Percentiles rank a stretch among this genome's conserved stretches.
phyloP scores from a whole-genome alignment of 1,140 invertebrate species.

The Pinna nobilis region DNA sequence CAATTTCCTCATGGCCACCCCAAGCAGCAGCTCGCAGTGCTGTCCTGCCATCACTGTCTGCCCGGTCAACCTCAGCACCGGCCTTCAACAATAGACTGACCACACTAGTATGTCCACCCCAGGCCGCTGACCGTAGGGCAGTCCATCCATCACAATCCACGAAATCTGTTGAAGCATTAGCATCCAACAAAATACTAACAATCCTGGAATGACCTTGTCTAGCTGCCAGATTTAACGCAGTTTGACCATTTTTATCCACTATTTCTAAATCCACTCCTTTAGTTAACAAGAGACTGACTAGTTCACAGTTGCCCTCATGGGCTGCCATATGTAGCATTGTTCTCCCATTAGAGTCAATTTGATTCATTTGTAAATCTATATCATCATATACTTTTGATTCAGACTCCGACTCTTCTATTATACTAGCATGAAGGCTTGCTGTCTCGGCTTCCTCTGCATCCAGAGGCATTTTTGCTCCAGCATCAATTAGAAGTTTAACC shows the following conservation, averaged over 20 bases:
- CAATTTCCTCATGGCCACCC: conserved; percentile 94
- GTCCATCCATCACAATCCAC: conserved; percentile 76
- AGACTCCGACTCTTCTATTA: conserved; percentile 47
- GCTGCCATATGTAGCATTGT: conserved; percentile 84
- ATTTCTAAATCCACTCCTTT: conserved; percentile 89
- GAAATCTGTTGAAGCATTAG: conserved; percentile 70
- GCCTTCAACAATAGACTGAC: conserved; percentile 84
- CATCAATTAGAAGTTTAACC: conserved; percentile 69
- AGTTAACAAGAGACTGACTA: conserved; percentile 84
- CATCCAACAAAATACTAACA: conserved; percentile 67
- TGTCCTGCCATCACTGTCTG: conserved; percentile 88
- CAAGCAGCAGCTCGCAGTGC: conserved; percentile 93
- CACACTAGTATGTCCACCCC: conserved; percentile 89
- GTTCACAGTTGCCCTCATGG: conserved; percentile 85
- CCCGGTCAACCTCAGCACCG: conserved; percentile 87
- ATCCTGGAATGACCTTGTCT: conserved; percentile 77
- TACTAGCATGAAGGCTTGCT: conserved; percentile 41
- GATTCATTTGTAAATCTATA: conserved; percentile 56
- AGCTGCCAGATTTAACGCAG: conserved; percentile 85
- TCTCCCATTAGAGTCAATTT: conserved; percentile 77
- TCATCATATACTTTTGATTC: conserved; percentile 42
- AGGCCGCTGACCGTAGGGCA: conserved; percentile 82
- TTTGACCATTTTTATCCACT: conserved; percentile 86
- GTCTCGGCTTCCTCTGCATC: conserved; percentile 50
- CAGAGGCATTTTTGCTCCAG: conserved; percentile 63